Conservation (phyloP, 2,888 invertebrate genomes). For the Ichneumoninae sp. region DNA sequence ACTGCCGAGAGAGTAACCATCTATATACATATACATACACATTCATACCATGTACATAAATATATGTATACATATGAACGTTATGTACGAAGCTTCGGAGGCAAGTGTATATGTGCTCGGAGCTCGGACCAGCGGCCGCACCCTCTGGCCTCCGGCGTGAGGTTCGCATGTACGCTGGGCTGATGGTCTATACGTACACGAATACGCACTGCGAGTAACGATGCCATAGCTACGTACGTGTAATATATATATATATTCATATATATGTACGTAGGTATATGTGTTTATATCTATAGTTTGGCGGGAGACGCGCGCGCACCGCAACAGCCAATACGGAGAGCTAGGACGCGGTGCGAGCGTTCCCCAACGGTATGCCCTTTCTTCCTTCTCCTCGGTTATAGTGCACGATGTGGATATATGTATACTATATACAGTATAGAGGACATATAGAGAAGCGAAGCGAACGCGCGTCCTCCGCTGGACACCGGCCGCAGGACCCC, state of each 20-base stretch:
- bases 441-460: conserved; percentile 31
- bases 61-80: conserved; percentile 30
- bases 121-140: conserved; percentile 79
- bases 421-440: conserved; percentile 1
- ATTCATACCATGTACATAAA: conserved; percentile 39
- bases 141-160: conserved; percentile 74
- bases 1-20: conserved; percentile 63
- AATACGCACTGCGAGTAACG: conserved; percentile 52
- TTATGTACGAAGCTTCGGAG: conserved; percentile 63
- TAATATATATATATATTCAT: conserved; percentile 33
- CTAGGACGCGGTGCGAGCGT: conserved; percentile 34
- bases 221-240: conserved; percentile 31
- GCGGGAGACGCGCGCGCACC: conserved; percentile 45
- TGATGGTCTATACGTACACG: conserved; percentile 52
- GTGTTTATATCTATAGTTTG: conserved; percentile 9
- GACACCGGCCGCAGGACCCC: conserved; percentile 64
- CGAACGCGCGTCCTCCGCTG: conserved; percentile 44
- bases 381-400: conserved; percentile 34
- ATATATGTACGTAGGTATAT: not conserved
- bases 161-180: conserved; percentile 55
- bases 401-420: conserved; percentile 5
- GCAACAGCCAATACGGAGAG: conserved; percentile 55
- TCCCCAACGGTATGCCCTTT: conserved; percentile 50
- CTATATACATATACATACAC: conserved; percentile 73
- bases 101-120: conserved; percentile 69